Evolutionary conservation across 2,888 invertebrate species (phyloP).

Genomic region (Amiota mariae): DNA sequence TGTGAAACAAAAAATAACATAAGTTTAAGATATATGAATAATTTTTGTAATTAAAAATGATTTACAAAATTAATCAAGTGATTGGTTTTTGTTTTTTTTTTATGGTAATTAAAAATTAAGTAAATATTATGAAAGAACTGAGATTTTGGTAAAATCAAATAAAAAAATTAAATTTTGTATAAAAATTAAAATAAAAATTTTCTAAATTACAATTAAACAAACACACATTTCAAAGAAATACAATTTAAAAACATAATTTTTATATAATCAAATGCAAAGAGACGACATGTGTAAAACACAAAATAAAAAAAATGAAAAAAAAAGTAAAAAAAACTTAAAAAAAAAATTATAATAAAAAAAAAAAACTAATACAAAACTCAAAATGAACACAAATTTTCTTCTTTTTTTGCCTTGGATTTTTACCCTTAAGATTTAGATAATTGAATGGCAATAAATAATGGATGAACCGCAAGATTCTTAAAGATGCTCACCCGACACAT

Average conservation of each 20-base stretch:
- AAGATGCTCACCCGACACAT: too few relatives aligned
- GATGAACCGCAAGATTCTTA: too few relatives aligned
- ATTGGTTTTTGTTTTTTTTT: too few relatives aligned
- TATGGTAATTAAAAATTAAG: too few relatives aligned
- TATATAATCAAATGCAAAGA: conserved; percentile 48
- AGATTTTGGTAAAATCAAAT: background rate
- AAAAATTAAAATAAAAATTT: background rate
- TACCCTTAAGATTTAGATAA: background rate
- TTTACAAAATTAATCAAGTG: too few relatives aligned
- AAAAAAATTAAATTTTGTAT: background rate
- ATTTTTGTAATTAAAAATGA: background rate
- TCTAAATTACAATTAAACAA: conserved; percentile 6
- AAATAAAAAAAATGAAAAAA: conserved; percentile 51
- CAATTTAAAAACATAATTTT: conserved; percentile 14
- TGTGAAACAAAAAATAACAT: background rate
- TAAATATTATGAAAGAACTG: background rate
- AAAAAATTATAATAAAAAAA: conserved; percentile 30
- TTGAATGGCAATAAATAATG: too few relatives aligned
- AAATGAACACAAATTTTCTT: background rate
- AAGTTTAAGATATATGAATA: background rate
- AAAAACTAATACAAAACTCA: conserved; percentile 3
- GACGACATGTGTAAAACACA: conserved; percentile 42
- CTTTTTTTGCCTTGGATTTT: background rate
- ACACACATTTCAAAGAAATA: too few relatives aligned
- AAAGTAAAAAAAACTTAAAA: conserved; percentile 46